Conservation (phyloP, 2,113 vertebrate genomes). For the Indicator indicator region DNA sequence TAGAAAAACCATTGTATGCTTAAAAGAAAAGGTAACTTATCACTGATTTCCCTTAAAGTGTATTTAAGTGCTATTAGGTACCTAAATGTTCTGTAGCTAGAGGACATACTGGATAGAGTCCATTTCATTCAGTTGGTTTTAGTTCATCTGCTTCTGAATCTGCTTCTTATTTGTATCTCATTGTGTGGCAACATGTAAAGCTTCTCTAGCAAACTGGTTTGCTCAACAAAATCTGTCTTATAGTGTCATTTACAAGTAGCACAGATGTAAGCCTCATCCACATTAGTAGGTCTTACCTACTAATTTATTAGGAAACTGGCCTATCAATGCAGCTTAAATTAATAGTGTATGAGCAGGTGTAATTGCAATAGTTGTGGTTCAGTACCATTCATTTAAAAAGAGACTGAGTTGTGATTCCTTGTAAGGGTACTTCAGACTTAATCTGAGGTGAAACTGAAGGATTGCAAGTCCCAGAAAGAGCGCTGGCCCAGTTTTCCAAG, state of each 20-base stretch:
- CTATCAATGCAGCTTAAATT: not conserved
- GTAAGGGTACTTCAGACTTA: not conserved
- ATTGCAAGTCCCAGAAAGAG: not conserved
- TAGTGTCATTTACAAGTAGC: not conserved
- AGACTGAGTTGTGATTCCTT: not conserved
- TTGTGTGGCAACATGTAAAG: not conserved
- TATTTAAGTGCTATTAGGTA: not conserved
- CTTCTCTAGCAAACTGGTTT: not conserved
- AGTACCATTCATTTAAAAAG: not conserved
- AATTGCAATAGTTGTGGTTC: not conserved
- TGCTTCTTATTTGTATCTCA: not conserved
- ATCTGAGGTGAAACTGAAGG: not conserved
- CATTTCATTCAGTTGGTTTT: not conserved
- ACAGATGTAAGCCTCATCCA: not conserved
- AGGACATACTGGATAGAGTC: not conserved
- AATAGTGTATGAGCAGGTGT: not conserved
- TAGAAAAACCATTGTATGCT: not conserved
- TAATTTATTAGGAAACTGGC: not conserved
- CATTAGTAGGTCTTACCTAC: not conserved
- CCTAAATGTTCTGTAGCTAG: not conserved
- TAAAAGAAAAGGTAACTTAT: not conserved
- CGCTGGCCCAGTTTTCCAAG: conserved; percentile 17
- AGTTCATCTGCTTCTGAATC: not conserved
- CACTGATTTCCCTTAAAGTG: not conserved
- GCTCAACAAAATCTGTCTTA: not conserved